Conservation (phyloP, 2,797 vertebrate genomes). For the Gymnodraco acuticeps region DNA sequence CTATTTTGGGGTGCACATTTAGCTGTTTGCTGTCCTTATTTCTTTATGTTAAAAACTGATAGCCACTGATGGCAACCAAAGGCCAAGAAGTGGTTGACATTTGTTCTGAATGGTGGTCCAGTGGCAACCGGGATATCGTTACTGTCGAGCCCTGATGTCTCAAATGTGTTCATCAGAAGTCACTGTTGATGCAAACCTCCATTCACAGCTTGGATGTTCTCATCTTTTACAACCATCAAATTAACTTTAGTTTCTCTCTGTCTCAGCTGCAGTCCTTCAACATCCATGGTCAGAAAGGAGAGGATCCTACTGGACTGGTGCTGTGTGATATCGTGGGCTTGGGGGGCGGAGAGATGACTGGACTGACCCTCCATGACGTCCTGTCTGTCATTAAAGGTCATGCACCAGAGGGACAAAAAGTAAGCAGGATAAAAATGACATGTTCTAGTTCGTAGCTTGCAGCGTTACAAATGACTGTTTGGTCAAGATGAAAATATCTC, state of each 20-base stretch:
- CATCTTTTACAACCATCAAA: neutral
- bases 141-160: neutral
- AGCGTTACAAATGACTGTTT: neutral
- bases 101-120: no score
- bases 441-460: neutral
- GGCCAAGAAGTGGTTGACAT: no score
- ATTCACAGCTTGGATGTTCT: neutral
- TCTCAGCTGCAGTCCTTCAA: conserved; percentile 76
- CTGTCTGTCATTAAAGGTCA: conserved; percentile 80
- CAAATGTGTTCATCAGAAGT: neutral
- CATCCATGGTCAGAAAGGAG: conserved; percentile 48
- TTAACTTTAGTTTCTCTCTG: neutral
- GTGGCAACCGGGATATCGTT: no score
- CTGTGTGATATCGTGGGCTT: conserved; percentile 81
- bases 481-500: conserved; percentile 3
- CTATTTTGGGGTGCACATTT: no score
- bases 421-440: conserved; percentile 6
- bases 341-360: conserved; percentile 57
- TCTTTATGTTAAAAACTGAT: no score
- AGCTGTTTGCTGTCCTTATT: no score
- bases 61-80: no score
- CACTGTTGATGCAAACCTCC: neutral
- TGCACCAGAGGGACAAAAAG: conserved; percentile 79
- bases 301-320: conserved; percentile 53
- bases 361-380: conserved; percentile 76